A percentile compares a stretch with the other conserved stretches of the same genome.
phyloP scores from a whole-genome alignment of 2,888 invertebrate species.

The Eupithecia subfuscata region DNA sequence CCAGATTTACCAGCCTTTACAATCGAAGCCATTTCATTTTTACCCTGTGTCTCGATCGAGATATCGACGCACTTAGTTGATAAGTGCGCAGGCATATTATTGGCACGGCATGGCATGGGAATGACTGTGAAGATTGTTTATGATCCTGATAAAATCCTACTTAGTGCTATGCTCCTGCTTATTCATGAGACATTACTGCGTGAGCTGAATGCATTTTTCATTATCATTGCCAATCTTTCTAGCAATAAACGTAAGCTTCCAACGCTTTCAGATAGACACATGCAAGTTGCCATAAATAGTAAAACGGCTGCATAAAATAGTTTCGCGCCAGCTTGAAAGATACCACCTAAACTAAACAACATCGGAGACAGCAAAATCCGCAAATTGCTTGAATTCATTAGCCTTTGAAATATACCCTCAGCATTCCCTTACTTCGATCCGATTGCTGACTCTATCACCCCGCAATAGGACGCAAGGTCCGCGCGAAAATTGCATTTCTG shows the following conservation, averaged over 20 bases:
- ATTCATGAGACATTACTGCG: slow-evolving; percentile 12
- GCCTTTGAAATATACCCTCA: slow-evolving; percentile 28
- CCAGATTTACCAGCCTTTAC: not conserved
- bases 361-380: slow-evolving; percentile 18
- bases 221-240: not conserved
- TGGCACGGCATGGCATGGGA: slow-evolving; percentile 25
- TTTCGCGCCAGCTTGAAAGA: slow-evolving; percentile 1
- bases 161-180: not conserved
- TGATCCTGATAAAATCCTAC: slow-evolving; percentile 15
- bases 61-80: slow-evolving; percentile 68
- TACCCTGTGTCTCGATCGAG: slow-evolving; percentile 49
- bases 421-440: slow-evolving; percentile 12
- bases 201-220: not conserved
- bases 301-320: slow-evolving; percentile 1
- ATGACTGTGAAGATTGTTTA: slow-evolving; percentile 27
- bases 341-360: slow-evolving; percentile 8
- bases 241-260: not conserved
- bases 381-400: slow-evolving; percentile 27
- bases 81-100: slow-evolving; percentile 38
- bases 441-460: slow-evolving; percentile 27
- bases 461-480: slow-evolving; percentile 29
- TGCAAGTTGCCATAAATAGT: not conserved
- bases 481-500: slow-evolving; percentile 33
- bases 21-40: slow-evolving; percentile 10
- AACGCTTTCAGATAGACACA: not conserved